Conservation (phyloP, 2,113 vertebrate species). For the Mirounga angustirostris region DNA sequence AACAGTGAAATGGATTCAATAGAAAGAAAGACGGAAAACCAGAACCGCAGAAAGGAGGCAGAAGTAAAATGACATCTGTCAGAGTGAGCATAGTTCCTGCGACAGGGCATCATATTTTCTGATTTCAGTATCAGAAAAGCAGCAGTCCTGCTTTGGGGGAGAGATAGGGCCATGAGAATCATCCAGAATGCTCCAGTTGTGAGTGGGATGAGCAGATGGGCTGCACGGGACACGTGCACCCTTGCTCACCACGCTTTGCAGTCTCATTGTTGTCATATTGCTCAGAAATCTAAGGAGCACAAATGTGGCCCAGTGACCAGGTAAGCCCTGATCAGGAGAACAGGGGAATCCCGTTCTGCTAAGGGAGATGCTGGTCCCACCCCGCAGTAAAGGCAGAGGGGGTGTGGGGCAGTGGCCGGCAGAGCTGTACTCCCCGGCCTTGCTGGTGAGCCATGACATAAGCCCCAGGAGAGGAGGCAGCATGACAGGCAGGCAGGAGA, state of each 20-base stretch:
- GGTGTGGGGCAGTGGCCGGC: rapidly evolving
- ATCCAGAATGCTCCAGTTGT: background rate
- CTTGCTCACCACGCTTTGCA: background rate
- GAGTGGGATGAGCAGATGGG: background rate
- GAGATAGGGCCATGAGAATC: background rate
- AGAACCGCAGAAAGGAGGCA: background rate
- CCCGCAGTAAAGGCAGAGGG: background rate
- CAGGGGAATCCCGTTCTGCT: background rate
- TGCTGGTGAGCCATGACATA: background rate
- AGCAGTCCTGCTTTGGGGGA: background rate
- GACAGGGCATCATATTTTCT: background rate
- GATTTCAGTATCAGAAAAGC: background rate
- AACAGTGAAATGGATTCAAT: background rate
- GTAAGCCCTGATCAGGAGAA: background rate
- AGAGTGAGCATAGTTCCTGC: background rate
- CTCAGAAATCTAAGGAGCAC: background rate
- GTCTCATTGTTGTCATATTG: background rate
- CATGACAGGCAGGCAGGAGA: background rate
- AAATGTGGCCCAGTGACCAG: background rate
- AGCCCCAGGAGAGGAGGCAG: background rate
- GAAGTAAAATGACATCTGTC: background rate
- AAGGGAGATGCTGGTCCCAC: background rate
- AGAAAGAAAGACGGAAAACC: background rate
- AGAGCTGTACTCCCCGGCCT: background rate
- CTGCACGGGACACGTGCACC: no score